Conservation (phyloP, 2,888 invertebrate genomes). For the Phragmatobia fuliginosa region DNA sequence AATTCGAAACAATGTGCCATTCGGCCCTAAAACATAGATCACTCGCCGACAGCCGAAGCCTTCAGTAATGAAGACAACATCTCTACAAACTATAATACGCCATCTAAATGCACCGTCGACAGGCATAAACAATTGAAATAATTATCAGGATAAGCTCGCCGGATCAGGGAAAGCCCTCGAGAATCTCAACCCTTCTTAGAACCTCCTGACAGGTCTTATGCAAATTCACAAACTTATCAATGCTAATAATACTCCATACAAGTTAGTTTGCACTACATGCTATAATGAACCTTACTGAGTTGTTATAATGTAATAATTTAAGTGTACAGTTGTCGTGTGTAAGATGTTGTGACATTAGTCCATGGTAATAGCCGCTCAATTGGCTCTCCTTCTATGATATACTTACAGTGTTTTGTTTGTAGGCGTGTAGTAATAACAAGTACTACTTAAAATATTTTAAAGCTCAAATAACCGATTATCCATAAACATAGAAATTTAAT, state of each 20-base stretch:
- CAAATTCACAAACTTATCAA: constrained; percentile 81
- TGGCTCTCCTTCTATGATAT: constrained; percentile 76
- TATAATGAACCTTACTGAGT: constrained; percentile 32
- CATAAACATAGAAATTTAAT: not conserved
- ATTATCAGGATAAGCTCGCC: constrained; percentile 85
- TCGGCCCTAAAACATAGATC: constrained; percentile 71
- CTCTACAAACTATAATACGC: constrained; percentile 85
- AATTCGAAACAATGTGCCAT: constrained; percentile 58
- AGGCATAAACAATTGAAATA: constrained; percentile 87
- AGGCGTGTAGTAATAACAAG: constrained; percentile 50
- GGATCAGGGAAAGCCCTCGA: constrained; percentile 83
- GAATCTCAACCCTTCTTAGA: constrained; percentile 83
- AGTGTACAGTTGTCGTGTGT: constrained; percentile 24
- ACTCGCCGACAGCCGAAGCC: constrained; percentile 70
- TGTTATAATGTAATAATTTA: constrained; percentile 33
- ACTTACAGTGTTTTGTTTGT: constrained; percentile 72
- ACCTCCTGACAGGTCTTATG: constrained; percentile 83
- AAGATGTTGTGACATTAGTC: constrained; percentile 40
- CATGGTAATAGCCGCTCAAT: constrained; percentile 78
- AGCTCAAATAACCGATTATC: constrained; percentile 10
- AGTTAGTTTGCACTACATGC: constrained; percentile 11
- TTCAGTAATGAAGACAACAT: constrained; percentile 79
- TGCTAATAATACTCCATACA: constrained; percentile 43
- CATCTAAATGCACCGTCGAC: constrained; percentile 85
- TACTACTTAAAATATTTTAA: constrained; percentile 39